A percentile compares a stretch with the other conserved stretches of the same genome.
phyloP scores from a whole-genome alignment of 2,888 invertebrate genomes.

The Agrotis exclamationis region DNA sequence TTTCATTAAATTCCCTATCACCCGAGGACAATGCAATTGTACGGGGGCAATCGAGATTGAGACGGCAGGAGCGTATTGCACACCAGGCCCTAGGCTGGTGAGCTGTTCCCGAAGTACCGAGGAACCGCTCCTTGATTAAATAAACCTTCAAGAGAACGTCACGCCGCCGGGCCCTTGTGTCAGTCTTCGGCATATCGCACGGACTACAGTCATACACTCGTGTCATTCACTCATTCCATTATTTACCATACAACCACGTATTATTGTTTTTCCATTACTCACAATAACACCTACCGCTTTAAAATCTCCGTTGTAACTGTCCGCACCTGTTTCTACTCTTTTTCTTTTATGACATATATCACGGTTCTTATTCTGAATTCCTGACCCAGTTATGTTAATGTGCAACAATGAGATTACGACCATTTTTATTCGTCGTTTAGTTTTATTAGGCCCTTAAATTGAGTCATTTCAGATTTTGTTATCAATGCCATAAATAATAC shows the following conservation, averaged over 20 bases:
- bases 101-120: conserved; percentile 41
- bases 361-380: conserved; percentile 46
- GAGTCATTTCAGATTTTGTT: conserved; percentile 51
- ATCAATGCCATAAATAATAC: conserved; percentile 53
- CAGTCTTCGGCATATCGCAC: conserved; percentile 85
- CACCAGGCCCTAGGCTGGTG: conserved; percentile 74
- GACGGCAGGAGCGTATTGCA: conserved; percentile 84
- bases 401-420: conserved; percentile 55
- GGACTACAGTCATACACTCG: conserved; percentile 67
- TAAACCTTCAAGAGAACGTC: conserved; percentile 87
- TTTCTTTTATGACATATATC: conserved; percentile 48
- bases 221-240: conserved; percentile 72
- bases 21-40: conserved; percentile 87
- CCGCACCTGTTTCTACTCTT: conserved; percentile 44
- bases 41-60: conserved; percentile 86
- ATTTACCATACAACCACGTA: conserved; percentile 65
- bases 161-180: conserved; percentile 80
- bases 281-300: conserved; percentile 43
- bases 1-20: conserved; percentile 87
- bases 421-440: conserved; percentile 57
- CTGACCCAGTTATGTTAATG: conserved; percentile 61
- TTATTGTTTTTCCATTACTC: conserved; percentile 57
- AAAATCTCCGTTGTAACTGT: conserved; percentile 37
- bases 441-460: conserved; percentile 62
- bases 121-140: conserved; percentile 88